Percentiles rank a stretch among this genome's conserved stretches.
phyloP scores from a whole-genome alignment of 2,113 vertebrate species.

The Nyctereutes procyonoides region DNA sequence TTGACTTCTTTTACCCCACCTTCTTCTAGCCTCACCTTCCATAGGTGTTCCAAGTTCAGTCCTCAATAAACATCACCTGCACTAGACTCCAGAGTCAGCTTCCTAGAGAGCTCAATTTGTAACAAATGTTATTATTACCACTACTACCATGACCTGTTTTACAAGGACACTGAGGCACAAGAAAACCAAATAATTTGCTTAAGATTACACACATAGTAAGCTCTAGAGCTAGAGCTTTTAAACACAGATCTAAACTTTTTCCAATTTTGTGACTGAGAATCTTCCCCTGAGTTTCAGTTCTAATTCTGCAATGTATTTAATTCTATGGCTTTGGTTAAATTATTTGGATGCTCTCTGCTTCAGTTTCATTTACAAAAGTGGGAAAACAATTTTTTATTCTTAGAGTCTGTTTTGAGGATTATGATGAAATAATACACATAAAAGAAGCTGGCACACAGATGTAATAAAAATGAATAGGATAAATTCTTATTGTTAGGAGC shows the following conservation, averaged over 20 bases:
- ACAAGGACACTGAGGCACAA: not conserved
- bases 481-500: not conserved
- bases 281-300: not conserved
- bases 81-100: not conserved
- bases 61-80: not conserved
- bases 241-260: not conserved
- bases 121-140: not conserved
- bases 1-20: not conserved
- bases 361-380: constrained; percentile 15
- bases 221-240: not conserved
- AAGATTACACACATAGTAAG: not conserved
- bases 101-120: not conserved
- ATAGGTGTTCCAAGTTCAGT: not conserved
- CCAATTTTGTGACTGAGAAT: not conserved
- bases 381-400: not conserved
- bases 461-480: not conserved
- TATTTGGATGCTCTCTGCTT: not conserved
- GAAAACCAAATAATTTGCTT: not conserved
- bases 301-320: not conserved
- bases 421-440: not conserved
- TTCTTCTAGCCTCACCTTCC: not conserved
- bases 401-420: not conserved
- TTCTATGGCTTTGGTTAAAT: not conserved
- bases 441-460: constrained; percentile 1
- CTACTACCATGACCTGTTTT: not conserved